Percentiles rank a stretch among this genome's conserved stretches.
These are phyloP conservation scores for Eptesicus fuscus DNA, from an alignment of 2,113 vertebrate species.

Conservation along the genomic window DNA sequence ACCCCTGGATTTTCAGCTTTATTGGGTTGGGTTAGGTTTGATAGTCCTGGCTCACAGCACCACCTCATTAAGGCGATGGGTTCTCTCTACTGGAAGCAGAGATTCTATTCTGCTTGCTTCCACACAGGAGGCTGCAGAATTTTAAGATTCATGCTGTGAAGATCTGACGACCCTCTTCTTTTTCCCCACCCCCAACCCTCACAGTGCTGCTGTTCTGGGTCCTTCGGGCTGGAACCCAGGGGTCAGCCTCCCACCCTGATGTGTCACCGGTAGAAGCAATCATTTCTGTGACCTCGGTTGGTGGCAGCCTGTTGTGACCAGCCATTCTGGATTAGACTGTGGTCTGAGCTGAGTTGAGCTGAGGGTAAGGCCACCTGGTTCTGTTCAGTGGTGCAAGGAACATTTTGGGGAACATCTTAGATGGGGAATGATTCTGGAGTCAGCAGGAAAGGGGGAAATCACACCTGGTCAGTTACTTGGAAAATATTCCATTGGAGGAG, in stretches of 20 bases:
- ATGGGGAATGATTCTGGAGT: not conserved
- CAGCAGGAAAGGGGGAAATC: not conserved
- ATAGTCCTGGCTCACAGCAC: not conserved
- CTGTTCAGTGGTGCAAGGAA: not conserved
- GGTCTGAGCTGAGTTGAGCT: not conserved
- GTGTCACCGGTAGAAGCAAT: not conserved
- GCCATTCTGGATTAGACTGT: not conserved
- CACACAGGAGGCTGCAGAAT: not conserved
- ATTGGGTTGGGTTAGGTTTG: not conserved
- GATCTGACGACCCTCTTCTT: rapidly evolving
- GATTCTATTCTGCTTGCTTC: not conserved
- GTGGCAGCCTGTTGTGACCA: not conserved
- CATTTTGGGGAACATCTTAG: not conserved
- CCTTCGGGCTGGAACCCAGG: not conserved
- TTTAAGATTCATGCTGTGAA: not conserved
- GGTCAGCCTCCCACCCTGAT: not conserved
- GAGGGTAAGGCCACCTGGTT: not conserved
- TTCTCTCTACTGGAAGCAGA: not conserved
- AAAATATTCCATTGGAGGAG: not conserved
- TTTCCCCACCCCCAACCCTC: not conserved
- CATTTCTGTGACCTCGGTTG: not conserved
- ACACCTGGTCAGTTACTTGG: not conserved
- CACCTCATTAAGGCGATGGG: not conserved
- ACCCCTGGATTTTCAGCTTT: not conserved
- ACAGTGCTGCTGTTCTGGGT: not conserved